Percentiles rank a stretch among this genome's conserved stretches.
Conservation (phyloP, 2,888 invertebrate species). For the Hecatera dysodea region DNA sequence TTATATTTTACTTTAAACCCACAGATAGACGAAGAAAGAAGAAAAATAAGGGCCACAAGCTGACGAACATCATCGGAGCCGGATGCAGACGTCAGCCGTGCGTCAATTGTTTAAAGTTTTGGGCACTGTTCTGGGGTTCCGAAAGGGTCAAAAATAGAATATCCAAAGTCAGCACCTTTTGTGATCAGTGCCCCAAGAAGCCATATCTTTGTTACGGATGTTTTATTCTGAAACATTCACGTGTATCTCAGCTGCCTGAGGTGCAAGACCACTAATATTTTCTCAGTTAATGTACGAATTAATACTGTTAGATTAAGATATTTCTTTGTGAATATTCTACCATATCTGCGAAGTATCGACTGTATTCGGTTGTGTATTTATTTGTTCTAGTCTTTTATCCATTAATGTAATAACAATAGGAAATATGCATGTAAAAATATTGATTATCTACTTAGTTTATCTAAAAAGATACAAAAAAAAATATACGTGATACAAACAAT, state of each 20-base stretch:
- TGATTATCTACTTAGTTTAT: too few relatives aligned
- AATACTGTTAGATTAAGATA: neutral
- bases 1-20: neutral
- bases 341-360: neutral
- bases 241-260: neutral
- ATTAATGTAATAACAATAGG: neutral
- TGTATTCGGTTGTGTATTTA: constrained; percentile 11
- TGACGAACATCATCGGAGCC: constrained; percentile 58
- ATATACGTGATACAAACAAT: too few relatives aligned
- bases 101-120: constrained; percentile 64
- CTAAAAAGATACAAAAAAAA: too few relatives aligned
- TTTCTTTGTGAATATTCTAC: neutral
- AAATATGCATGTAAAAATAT: too few relatives aligned
- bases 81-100: constrained; percentile 58
- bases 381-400: constrained; percentile 18
- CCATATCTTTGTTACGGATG: constrained; percentile 60
- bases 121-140: constrained; percentile 61
- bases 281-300: neutral
- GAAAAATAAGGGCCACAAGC: constrained; percentile 33
- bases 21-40: constrained; percentile 19
- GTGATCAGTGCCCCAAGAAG: constrained; percentile 62
- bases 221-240: constrained; percentile 47
- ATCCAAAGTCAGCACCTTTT: constrained; percentile 61
- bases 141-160: constrained; percentile 59
- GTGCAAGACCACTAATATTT: neutral